A percentile compares a stretch with the other conserved stretches of the same genome.
Conservation (phyloP, 2,113 vertebrate species). For the human (Homo sapiens) region GRCh38 chr19:57676001-57676500, state of each 20-base stretch:
- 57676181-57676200: background rate
- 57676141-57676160: slow-evolving; percentile 35
- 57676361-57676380: slow-evolving; percentile 46
- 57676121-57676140: background rate
- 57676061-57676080: background rate
- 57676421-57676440: background rate
- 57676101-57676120: background rate
- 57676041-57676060: background rate
- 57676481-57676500: slow-evolving; percentile 37
- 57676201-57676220: background rate
- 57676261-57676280: background rate
- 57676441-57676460: background rate
- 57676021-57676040: background rate
- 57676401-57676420: background rate
- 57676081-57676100: background rate
- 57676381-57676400: slow-evolving; percentile 35
- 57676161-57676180: background rate
- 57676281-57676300: background rate
- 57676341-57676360: background rate
- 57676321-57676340: background rate
- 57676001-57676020: background rate
- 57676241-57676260: background rate
- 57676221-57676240: background rate
- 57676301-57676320: background rate
- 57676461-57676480: slow-evolving; percentile 39